These are phyloP conservation scores for Rhinolophus ferrumequinum DNA, from an alignment of 2,113 vertebrate genomes.

Conservation along the genomic window DNA sequence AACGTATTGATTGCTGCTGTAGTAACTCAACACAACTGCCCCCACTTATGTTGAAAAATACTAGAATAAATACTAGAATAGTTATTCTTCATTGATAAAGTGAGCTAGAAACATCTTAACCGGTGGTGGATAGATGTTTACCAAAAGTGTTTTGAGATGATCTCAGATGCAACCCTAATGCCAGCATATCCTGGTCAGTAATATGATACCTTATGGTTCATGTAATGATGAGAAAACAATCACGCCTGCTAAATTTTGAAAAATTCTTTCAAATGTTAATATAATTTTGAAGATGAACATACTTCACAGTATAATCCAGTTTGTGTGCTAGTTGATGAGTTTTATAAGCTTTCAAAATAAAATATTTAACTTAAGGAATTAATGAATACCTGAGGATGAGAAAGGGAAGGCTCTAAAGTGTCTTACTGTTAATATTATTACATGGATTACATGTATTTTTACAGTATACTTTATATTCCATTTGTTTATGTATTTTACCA, in stretches of 20 bases:
- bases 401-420: not conserved
- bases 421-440: constrained; percentile 5
- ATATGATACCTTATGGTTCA: not conserved
- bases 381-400: not conserved
- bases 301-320: not conserved
- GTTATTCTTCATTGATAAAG: not conserved
- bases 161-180: not conserved
- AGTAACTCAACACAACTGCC: not conserved
- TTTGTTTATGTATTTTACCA: constrained; percentile 12
- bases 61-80: not conserved
- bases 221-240: not conserved
- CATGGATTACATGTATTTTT: not conserved
- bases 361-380: not conserved
- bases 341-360: constrained; percentile 18
- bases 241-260: not conserved
- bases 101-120: not conserved
- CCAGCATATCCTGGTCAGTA: not conserved
- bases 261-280: not conserved
- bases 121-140: not conserved
- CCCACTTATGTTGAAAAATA: not conserved
- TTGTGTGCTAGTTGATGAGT: not conserved
- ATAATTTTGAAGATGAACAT: constrained; percentile 27
- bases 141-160: not conserved
- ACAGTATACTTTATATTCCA: not conserved
- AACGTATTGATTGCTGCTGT: too few relatives aligned